Evolutionary conservation across 2,113 vertebrate genomes (phyloP), one percentile per base, ranked within the genome.

Genomic region (rabbit (Oryctolagus cuniculus)): DNA sequence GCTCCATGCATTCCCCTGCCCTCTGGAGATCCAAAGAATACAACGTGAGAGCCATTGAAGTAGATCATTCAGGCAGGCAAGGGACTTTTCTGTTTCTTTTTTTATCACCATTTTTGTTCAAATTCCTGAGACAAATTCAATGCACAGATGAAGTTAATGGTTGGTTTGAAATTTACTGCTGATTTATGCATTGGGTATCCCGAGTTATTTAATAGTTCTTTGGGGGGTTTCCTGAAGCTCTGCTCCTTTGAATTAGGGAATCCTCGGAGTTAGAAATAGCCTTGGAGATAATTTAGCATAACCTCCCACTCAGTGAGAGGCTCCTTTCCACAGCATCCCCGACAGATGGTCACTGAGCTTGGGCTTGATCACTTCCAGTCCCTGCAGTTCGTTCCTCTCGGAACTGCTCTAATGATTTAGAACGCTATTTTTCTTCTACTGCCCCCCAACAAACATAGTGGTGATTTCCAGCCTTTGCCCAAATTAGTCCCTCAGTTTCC

Each of bases 81-180:
- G 34, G 31, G 61, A 77, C 63, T 91, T 88, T 93, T 87, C 83
- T 58, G 15, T 96, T 92, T 96, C 73, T 34, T 85, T 72, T 78
- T 81, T 81, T 91, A 93, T 93, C 82, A 75, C 67, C 66, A 73
- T 90, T 90, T 91, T 96, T 96, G 72, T 93, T 96, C 61, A 85
- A 93, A 84, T 67, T 90, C 91, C 70, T 66, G 75, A 95, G 85
- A 86, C 49, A 95, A 88, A 97, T 95, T 96, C 95, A 96, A 95
- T 92, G 86, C 92, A 93, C 90, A 94, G 73, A 53, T 92, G 78
- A 79, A 95, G 85, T 79, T 90, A 96, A 96, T 77, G 83, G 79
- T 77, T 94, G 83, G 70, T 61, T 96, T 89, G 80, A 96, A 95
- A 96, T 97, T 96, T 96, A 93, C 89, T 94, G 34, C 93, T 89